A percentile compares a stretch with the other conserved stretches of the same genome.
phyloP scores from a whole-genome alignment of 92 coral and sea anemone genomes.

The Epizoanthus illoricatus region DNA sequence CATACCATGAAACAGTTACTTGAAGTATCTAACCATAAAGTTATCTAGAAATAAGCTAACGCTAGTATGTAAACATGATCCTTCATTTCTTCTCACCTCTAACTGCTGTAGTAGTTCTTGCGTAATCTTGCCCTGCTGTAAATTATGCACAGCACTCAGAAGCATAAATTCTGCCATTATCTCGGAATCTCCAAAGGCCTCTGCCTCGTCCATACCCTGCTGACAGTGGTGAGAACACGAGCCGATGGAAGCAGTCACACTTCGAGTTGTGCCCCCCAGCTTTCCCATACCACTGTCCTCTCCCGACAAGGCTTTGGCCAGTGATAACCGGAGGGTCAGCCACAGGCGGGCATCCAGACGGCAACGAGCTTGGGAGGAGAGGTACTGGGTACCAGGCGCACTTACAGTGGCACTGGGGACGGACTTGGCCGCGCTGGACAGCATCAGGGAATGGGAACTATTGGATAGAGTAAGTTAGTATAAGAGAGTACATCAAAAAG shows the following conservation, averaged over 20 bases:
- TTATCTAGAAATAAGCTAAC: no score
- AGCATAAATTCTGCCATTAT: constrained; percentile 79
- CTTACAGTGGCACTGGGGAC: constrained; percentile 30
- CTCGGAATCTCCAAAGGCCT: constrained; percentile 92
- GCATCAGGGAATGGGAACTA: constrained; percentile 54
- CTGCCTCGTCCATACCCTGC: constrained; percentile 96
- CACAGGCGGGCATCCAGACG: constrained; percentile 93
- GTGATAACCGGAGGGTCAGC: constrained; percentile 82
- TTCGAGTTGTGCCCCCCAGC: constrained; percentile 85
- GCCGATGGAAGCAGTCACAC: constrained; percentile 84
- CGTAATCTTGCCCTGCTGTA: constrained; percentile 78
- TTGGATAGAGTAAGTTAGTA: neutral
- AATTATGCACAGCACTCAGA: constrained; percentile 57
- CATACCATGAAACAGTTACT: no score
- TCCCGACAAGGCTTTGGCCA: constrained; percentile 77
- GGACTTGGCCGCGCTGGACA: constrained; percentile 66
- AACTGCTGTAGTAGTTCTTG: constrained; percentile 63
- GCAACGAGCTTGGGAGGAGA: constrained; percentile 71
- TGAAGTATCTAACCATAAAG: no score
- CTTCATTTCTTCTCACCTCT: constrained; percentile 51
- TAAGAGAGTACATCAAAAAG: no score
- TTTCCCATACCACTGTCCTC: constrained; percentile 96
- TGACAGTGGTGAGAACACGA: constrained; percentile 88
- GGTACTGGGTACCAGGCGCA: constrained; percentile 54
- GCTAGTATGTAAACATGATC: neutral